phyloP scores from a whole-genome alignment of 2,113 vertebrate genomes.

The Solea solea region DNA sequence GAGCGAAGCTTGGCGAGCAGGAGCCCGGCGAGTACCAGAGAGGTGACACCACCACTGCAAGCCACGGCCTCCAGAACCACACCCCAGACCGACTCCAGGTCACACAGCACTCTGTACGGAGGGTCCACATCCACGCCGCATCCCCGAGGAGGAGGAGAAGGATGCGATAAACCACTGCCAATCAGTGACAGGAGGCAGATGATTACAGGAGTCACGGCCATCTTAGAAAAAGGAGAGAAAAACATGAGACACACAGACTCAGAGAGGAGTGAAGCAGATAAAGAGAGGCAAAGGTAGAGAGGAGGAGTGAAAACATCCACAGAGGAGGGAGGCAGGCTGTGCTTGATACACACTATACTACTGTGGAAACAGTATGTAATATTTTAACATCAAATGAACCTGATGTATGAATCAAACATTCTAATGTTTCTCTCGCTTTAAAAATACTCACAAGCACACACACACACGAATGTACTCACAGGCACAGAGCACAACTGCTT shows the following conservation, averaged over 20 bases:
- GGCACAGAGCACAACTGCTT: slow-evolving; percentile 59
- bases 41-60: slow-evolving; percentile 87
- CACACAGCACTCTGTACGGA: slow-evolving; percentile 90
- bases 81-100: slow-evolving; percentile 96
- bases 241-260: neutral
- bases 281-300: slow-evolving; percentile 13
- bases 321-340: neutral
- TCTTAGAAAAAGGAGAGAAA: slow-evolving; percentile 66
- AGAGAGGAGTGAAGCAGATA: slow-evolving; percentile 14
- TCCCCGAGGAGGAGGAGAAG: slow-evolving; percentile 82
- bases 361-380: neutral
- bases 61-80: slow-evolving; percentile 94
- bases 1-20: slow-evolving; percentile 88
- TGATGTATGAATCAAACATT: slow-evolving; percentile 11
- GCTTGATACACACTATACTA: neutral
- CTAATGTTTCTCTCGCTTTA: slow-evolving; percentile 26
- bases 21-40: slow-evolving; percentile 86
- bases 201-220: slow-evolving; percentile 75
- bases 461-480: slow-evolving; percentile 11
- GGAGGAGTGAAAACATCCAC: slow-evolving; percentile 4
- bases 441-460: slow-evolving; percentile 14
- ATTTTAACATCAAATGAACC: slow-evolving; percentile 4
- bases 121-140: slow-evolving; percentile 89
- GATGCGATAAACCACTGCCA: slow-evolving; percentile 83
- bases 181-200: slow-evolving; percentile 86